These are phyloP conservation scores for Nematolebias whitei DNA, from an alignment of 2,113 vertebrate genomes.

Conservation along the genomic window DNA sequence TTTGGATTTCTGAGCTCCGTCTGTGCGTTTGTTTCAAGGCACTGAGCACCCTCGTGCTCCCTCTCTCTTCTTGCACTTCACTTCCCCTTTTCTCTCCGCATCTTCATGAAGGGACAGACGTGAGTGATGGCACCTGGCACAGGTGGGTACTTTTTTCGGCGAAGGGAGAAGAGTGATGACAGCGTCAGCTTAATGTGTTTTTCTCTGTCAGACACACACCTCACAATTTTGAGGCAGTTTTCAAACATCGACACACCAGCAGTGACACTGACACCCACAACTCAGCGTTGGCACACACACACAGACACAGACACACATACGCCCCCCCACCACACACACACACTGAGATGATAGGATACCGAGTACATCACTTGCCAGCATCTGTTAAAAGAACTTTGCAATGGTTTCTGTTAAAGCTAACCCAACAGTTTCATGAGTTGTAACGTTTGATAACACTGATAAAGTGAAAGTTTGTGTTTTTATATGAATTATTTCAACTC, in stretches of 20 bases:
- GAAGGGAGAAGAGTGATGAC: constrained; percentile 51
- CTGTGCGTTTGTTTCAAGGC: constrained; percentile 13
- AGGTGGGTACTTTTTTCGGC: constrained; percentile 49
- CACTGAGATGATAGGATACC: constrained; percentile 48
- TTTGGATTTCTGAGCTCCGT: constrained; percentile 14
- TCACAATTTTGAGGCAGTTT: constrained; percentile 7
- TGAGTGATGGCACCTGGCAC: constrained; percentile 51
- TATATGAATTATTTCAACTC: constrained; percentile 11
- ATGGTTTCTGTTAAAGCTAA: constrained; percentile 36
- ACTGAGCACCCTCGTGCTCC: constrained; percentile 2
- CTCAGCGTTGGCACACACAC: background rate
- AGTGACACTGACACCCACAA: constrained; percentile 12
- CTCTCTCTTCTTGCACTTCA: background rate
- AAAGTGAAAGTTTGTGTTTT: background rate
- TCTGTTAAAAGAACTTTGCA: constrained; percentile 54
- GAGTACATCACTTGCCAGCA: constrained; percentile 58
- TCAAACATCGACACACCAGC: constrained; percentile 2
- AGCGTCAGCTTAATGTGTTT: constrained; percentile 49
- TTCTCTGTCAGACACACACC: constrained; percentile 20
- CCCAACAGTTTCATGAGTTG: constrained; percentile 13
- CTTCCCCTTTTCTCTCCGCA: constrained; percentile 1
- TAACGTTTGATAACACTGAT: constrained; percentile 10
- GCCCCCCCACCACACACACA: too few species aligned
- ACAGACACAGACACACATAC: background rate
- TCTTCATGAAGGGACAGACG: constrained; percentile 37